Evolutionary conservation across 2,113 vertebrate genomes (phyloP).

Genomic region (Neomonachus schauinslandi): DNA sequence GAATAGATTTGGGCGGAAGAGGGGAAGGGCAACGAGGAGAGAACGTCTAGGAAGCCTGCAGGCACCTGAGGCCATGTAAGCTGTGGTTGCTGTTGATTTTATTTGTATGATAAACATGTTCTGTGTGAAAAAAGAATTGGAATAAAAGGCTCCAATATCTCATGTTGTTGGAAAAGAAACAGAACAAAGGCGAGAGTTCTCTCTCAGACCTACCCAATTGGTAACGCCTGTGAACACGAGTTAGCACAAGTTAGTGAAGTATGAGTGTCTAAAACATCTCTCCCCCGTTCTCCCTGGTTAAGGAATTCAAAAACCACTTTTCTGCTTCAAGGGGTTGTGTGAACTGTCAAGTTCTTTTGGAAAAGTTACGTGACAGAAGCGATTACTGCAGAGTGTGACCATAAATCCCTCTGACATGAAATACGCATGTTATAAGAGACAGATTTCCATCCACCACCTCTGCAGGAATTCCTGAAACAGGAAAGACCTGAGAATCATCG

Average conservation of each 20-base stretch:
- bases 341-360: constrained; percentile 60
- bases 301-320: constrained; percentile 28
- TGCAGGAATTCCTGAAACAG: background rate
- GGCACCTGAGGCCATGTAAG: background rate
- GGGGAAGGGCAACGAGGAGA: accelerated
- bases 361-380: constrained; percentile 43
- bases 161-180: constrained; percentile 24
- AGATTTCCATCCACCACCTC: constrained; percentile 8
- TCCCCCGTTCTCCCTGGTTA: background rate
- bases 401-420: constrained; percentile 52
- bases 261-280: background rate
- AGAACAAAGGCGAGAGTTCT: constrained; percentile 56
- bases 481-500: constrained; percentile 9
- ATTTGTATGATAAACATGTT: background rate
- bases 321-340: constrained; percentile 49
- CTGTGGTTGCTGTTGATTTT: background rate
- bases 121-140: background rate
- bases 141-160: background rate
- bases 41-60: background rate
- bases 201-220: background rate
- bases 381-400: constrained; percentile 58
- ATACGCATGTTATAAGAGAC: background rate
- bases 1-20: background rate
- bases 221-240: background rate
- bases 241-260: background rate